Conservation (phyloP, 1,140 invertebrate genomes). For the Penaeus japonicus region DNA sequence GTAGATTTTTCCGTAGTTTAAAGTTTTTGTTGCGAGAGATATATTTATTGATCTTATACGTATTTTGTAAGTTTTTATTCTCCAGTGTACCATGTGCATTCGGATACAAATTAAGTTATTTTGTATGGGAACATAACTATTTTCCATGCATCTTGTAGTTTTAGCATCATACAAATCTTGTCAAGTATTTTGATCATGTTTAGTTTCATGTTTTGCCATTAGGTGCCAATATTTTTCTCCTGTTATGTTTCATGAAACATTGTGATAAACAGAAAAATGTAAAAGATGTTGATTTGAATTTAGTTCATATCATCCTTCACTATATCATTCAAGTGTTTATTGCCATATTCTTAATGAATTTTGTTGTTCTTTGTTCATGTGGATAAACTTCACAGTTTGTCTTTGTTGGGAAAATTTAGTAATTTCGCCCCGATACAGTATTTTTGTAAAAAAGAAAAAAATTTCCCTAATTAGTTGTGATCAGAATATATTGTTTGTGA, state of each 20-base stretch:
- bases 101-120: constrained; percentile 26
- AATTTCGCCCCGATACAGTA: neutral
- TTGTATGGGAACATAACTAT: constrained; percentile 23
- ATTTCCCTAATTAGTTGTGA: constrained; percentile 23
- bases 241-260: constrained; percentile 16
- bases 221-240: constrained; percentile 23
- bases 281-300: constrained; percentile 11
- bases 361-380: neutral
- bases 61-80: neutral
- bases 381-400: neutral
- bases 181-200: too few species aligned
- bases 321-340: constrained; percentile 20
- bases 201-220: neutral
- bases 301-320: constrained; percentile 25
- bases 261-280: constrained; percentile 20
- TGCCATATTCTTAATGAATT: neutral
- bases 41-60: constrained; percentile 24
- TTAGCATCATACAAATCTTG: too few species aligned
- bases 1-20: constrained; percentile 2
- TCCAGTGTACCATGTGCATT: neutral
- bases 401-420: constrained; percentile 7
- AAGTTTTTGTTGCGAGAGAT: neutral
- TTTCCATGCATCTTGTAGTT: neutral
- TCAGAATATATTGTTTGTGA: constrained; percentile 31
- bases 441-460: constrained; percentile 4